Evolutionary conservation across 92 coral and sea anemone species (phyloP), one percentile per base, ranked within the genome.

Genomic region (Zoanthus gigantus): DNA sequence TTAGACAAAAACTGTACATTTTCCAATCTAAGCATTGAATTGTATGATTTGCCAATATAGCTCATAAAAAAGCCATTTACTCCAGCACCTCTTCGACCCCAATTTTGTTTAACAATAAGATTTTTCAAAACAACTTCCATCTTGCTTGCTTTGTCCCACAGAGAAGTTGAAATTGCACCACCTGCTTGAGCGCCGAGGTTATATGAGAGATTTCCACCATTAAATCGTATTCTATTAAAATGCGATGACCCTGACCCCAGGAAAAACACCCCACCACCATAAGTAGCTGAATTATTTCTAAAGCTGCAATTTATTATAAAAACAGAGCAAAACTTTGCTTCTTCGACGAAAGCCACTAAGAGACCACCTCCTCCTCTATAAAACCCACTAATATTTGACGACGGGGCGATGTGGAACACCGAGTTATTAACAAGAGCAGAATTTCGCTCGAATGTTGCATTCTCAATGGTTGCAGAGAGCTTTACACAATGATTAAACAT

Each of bases 231-330:
- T 34, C 14, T 67, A 52, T 77, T 84, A 79, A 56, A n/a, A 46
- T 7, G 34, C 9, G 99, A 78, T 1, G 8, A 10, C 2, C 92
- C 92, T 31, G 91, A 54, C 37, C 90, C 89, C 29, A 71, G 69
- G 44, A 93, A 83, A 44, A 77, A 88, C 31, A 96, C 61, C 28
- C 94, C 99, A 18, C 97, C 99, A 0, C 99, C 99, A 30, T 92
- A 93, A 1, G 99, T 89, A 17, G 99, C 99, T 5, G 72, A 52
- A 83, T 96, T 96, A 4, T 66, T n/a, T 7, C 32, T 86, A 72
- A 96, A 80, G 57, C 48, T 83, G 16, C 92, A 75, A 37, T 84
- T 82, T 46, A 80, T 85, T 31, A 96, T 84, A 6, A 16, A 44
- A 16, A 88, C 94, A 28, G 76, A 78, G 48, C 94, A 93, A 2